Evolutionary conservation across 2,888 invertebrate genomes (phyloP).

Genomic region (Girardia tigrina): DNA sequence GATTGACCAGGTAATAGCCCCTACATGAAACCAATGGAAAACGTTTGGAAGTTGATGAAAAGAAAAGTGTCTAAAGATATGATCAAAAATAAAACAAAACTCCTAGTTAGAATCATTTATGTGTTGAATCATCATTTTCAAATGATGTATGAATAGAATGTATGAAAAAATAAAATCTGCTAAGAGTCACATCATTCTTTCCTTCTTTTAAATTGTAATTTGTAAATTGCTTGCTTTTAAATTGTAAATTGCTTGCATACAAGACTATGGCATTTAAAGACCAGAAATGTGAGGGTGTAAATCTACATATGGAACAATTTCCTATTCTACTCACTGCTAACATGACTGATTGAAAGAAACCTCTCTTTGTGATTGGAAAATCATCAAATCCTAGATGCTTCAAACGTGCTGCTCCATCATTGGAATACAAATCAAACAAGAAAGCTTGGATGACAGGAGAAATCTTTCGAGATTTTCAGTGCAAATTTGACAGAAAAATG

Average conservation of each 20-base stretch:
- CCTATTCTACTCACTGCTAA: not conserved
- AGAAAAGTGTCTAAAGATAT: no score
- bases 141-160: no score
- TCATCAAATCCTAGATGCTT: conserved; percentile 23
- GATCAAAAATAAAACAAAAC: no score
- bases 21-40: no score
- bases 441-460: conserved; percentile 25
- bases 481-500: conserved; percentile 38
- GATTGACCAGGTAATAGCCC: no score
- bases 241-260: conserved; percentile 25
- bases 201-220: no score
- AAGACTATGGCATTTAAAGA: conserved; percentile 27
- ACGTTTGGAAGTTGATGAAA: no score
- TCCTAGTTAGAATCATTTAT: no score
- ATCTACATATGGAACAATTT: not conserved
- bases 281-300: conserved; percentile 21
- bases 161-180: no score
- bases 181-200: no score
- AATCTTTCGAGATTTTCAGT: conserved; percentile 39
- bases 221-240: no score
- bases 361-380: conserved; percentile 25
- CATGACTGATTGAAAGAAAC: conserved; percentile 16
- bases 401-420: not conserved
- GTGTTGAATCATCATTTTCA: no score
- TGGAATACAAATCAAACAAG: not conserved